Evolutionary conservation across 2,888 invertebrate genomes (phyloP).

Genomic region (Clanis bilineata): DNA sequence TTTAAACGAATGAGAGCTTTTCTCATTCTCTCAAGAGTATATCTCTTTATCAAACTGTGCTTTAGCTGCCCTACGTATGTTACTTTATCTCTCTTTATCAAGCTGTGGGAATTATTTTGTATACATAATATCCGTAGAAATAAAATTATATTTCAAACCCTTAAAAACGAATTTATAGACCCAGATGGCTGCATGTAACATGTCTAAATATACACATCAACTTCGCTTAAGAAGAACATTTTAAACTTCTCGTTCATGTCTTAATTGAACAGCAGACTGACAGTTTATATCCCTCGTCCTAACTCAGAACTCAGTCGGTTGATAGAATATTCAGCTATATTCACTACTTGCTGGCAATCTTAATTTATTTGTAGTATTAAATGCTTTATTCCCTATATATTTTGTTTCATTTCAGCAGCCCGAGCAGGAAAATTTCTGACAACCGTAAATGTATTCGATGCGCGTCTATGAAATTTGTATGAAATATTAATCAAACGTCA

Average conservation of each 20-base stretch:
- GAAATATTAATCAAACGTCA: no score
- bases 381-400: neutral
- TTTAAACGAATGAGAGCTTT: no score
- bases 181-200: no score
- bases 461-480: no score
- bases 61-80: no score
- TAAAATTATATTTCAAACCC: neutral
- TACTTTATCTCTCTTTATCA: no score
- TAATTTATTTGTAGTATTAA: constrained; percentile 30
- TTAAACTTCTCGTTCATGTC: constrained; percentile 44
- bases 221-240: constrained; percentile 24
- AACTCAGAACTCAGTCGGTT: constrained; percentile 28
- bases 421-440: no score
- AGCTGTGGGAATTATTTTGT: no score
- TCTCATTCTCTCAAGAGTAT: no score
- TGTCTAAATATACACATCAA: constrained; percentile 1
- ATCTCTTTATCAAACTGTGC: no score
- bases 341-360: constrained; percentile 33
- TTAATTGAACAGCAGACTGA: constrained; percentile 58
- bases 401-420: no score
- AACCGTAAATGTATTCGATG: no score
- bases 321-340: constrained; percentile 42
- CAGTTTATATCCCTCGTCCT: constrained; percentile 33
- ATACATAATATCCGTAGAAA: neutral
- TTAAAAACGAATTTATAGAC: neutral